Evolutionary conservation across 1,140 invertebrate species (phyloP), one percentile per base, ranked within the genome.

Genomic region (Nylanderia fulva): DNA sequence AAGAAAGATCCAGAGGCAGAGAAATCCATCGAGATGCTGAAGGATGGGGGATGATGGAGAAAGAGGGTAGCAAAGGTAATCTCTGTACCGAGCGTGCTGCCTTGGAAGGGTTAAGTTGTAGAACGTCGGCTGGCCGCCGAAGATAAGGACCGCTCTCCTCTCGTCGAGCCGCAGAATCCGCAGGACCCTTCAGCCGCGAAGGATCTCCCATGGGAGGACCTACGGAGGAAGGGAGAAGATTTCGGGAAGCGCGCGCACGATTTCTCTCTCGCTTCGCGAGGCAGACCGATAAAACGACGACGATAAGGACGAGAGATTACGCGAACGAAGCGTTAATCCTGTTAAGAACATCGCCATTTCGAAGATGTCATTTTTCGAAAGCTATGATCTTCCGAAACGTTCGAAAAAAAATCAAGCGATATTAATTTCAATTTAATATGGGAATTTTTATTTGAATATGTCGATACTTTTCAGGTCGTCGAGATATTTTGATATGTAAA

Each of bases 21-120:
- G 48, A 36, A 13, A 21, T 68, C 45, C 42, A 21, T 29, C 60
- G 75, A 45, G 75, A 66, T 36, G 75, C n/a, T 36, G 42, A 9
- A 79, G 42, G 61, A 15, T 52, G 9, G 56, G 2, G 56, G 74
- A 27, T 29, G 75, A 36, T 15, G 48, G 6, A 5, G 9, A 15
- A 61, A 1, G 54, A 13, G 1, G 60, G 11, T 33, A 68, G 85
- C 87, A 86, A 90, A 90, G 85, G 91, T 94, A 94, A 94, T 94
- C 93, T 93, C 90, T 90, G 86, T 85, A 88, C 86, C 54, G 45
- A 71, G 86, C 69, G 79, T 77, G 74, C 83, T 85, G 83, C 85
- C 74, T 90, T 88, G 91, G 88, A 94, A 93, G 94, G 92, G 94
- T 94, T 94, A 93, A 94, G 91, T 94, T 93, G 93, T 92, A 93